Conservation (phyloP, 23 tunicate species). For the Trididemnum nubilum region DNA sequence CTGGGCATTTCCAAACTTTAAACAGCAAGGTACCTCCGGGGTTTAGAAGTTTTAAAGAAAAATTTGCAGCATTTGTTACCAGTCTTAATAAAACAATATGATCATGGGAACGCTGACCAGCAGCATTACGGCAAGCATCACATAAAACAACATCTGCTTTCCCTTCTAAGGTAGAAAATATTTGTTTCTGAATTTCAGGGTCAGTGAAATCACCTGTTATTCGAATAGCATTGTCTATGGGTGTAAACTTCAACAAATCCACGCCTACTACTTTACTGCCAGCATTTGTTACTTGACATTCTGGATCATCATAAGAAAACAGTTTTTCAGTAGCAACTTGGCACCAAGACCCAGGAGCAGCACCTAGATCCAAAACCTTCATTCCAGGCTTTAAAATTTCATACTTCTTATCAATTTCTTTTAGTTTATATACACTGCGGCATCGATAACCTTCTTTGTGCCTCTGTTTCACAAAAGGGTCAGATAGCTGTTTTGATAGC, state of each 20-base stretch:
- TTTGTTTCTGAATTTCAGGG: slow-evolving; percentile 43
- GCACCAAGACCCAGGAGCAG: slow-evolving; percentile 97
- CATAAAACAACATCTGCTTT: slow-evolving; percentile 74
- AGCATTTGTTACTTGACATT: not conserved
- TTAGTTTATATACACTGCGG: slow-evolving; percentile 80
- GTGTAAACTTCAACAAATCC: slow-evolving; percentile 55
- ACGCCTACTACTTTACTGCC: slow-evolving; percentile 65
- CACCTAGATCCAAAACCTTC: slow-evolving; percentile 72
- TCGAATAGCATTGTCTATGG: slow-evolving; percentile 51
- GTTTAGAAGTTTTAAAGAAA: slow-evolving; percentile 53
- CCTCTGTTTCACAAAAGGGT: slow-evolving; percentile 82
- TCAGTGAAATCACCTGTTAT: slow-evolving; percentile 76
- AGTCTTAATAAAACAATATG: slow-evolving; percentile 41
- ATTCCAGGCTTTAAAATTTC: slow-evolving; percentile 59
- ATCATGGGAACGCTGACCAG: slow-evolving; percentile 49
- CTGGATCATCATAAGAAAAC: not conserved
- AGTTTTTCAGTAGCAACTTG: slow-evolving; percentile 72
- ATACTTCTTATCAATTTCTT: slow-evolving; percentile 76
- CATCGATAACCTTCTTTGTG: slow-evolving; percentile 76
- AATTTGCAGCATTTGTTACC: slow-evolving; percentile 27
- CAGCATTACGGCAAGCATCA: slow-evolving; percentile 83
- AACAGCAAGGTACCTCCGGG: slow-evolving; percentile 58
- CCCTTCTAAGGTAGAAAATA: not conserved
- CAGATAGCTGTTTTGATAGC: slow-evolving; percentile 57
- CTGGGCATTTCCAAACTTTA: slow-evolving; percentile 50